phyloP scores from a whole-genome alignment of 2,113 vertebrate species.

The Zapus hudsonius region DNA sequence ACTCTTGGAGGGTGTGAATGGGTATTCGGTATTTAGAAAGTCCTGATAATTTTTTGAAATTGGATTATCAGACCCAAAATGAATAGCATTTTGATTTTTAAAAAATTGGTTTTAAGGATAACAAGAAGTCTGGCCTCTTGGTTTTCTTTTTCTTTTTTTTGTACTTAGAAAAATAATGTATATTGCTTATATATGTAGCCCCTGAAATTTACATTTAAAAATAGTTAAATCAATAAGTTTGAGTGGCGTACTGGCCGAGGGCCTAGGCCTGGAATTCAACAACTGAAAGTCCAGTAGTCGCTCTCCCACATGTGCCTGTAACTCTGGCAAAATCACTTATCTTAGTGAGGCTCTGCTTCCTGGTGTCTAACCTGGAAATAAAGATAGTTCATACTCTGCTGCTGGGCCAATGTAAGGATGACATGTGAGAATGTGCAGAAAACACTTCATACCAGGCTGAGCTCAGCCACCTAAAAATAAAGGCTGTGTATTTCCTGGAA shows the following conservation, averaged over 20 bases:
- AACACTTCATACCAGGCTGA: background rate
- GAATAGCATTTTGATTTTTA: background rate
- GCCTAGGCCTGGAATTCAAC: background rate
- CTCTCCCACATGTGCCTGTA: background rate
- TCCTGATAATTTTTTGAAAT: background rate
- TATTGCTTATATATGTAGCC: background rate
- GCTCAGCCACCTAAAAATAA: conserved; percentile 1
- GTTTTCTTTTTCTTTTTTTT: background rate
- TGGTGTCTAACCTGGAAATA: background rate
- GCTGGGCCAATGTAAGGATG: background rate
- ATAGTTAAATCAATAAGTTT: background rate
- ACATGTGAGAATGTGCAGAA: background rate
- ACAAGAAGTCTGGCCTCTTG: background rate
- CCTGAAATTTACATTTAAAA: background rate
- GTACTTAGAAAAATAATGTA: background rate
- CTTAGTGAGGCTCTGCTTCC: conserved; percentile 4
- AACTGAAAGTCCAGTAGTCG: background rate
- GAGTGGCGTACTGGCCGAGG: background rate
- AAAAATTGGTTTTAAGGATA: background rate
- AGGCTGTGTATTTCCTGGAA: background rate
- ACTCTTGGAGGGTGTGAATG: background rate
- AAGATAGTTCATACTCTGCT: background rate
- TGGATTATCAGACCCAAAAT: background rate
- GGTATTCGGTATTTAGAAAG: background rate
- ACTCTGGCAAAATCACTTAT: background rate